Evolutionary conservation across 2,797 vertebrate genomes (phyloP).

Genomic region (Microchirus variegatus): DNA sequence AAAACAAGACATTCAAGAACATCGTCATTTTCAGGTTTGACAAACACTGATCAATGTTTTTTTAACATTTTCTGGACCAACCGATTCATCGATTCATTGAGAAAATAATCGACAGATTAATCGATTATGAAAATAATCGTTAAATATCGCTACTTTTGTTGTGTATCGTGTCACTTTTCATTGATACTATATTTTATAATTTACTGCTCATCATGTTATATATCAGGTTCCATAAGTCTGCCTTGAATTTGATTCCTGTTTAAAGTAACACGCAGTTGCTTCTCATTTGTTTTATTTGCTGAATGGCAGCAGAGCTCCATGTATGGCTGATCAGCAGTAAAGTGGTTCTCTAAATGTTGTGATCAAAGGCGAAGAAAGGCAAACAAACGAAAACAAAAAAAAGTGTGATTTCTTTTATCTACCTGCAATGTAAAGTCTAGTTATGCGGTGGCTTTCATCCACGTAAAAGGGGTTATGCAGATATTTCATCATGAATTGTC

Average conservation of each 20-base stretch:
- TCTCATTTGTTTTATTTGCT: conserved; percentile 1
- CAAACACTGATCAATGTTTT: too few relatives aligned
- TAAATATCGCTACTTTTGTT: too few relatives aligned
- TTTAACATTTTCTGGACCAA: too few relatives aligned
- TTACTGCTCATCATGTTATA: not conserved
- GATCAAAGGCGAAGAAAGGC: conserved; percentile 6
- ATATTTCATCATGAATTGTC: conserved; percentile 31
- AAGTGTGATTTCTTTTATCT: conserved; percentile 24
- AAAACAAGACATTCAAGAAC: too few relatives aligned
- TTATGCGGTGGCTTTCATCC: conserved; percentile 31
- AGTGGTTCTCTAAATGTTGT: conserved; percentile 1
- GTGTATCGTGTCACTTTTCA: not conserved
- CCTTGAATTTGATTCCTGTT: conserved; percentile 1
- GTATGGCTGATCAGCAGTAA: conserved; percentile 2
- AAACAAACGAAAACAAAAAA: conserved; percentile 23
- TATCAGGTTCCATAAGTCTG: too few relatives aligned
- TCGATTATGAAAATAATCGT: too few relatives aligned
- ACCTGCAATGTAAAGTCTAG: conserved; percentile 16
- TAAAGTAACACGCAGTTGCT: not conserved
- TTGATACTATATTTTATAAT: not conserved
- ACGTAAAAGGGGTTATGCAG: conserved; percentile 17
- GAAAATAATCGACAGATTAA: too few relatives aligned
- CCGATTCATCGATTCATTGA: too few relatives aligned
- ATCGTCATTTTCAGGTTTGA: too few relatives aligned
- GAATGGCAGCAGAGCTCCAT: not conserved